Evolutionary conservation across 2,113 vertebrate genomes (phyloP), one percentile per base, ranked within the genome.

Genomic region (Oryzias melastigma): DNA sequence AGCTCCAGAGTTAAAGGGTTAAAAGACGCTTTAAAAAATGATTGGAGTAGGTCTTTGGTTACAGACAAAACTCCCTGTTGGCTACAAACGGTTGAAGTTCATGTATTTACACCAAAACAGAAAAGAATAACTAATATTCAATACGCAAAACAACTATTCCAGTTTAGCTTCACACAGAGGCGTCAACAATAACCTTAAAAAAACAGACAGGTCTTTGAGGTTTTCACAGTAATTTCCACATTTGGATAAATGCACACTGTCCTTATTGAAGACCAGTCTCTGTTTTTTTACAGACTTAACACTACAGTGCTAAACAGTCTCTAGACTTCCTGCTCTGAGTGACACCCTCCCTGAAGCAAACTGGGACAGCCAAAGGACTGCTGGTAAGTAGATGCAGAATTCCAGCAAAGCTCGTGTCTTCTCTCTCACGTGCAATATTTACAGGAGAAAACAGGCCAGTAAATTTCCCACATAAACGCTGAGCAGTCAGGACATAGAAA

Each of bases 341-440:
- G 87, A 81, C 71, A 69, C 78, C 61, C 44, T 46, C 20, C 41
- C 35, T 0, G 58, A 76, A 56, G 56, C 52, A 50, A 57, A 68
- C 62, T 48, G 45, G 44, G 4, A n/a, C 69, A 29, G 56, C 51
- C 40, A 5, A 41, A 44, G 22, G 45, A 68, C 53, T 62, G 76
- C 42, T 84, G 75, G 74, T 84, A 85, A 70, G 80, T 77, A 87
- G 67, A 85, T 84, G 89, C 24, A 82, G 85, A 90, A 90, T 92
- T 91, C 78, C 82, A 83, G 52, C 73, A 66, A 56, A 80, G 78
- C 67, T 86, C 58, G 54, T 66, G 65, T 62, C 73, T 73, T 76
- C 41, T 66, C 62, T 73, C 78, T 84, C 71, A 73, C 67, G 75
- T 82, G 56, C 88, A 40, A 79, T 65, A 74, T 87, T 87, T 90